Base-by-base conservation (phyloP, 2,888 invertebrate genomes). In the Drosophila mercatorum region DNA sequence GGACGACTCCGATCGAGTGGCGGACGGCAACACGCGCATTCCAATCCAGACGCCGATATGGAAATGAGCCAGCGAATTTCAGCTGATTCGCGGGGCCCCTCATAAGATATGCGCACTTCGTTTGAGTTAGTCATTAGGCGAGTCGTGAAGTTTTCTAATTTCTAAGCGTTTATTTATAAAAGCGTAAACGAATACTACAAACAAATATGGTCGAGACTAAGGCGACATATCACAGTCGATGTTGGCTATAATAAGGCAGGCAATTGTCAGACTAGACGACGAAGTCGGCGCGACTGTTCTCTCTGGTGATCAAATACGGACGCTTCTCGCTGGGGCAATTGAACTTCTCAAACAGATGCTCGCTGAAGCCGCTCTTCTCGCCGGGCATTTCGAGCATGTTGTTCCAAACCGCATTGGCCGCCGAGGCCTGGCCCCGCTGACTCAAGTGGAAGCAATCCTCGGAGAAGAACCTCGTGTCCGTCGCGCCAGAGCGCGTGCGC, bases 371-470 rank as follows among this genome's bases (percentile, higher is more conserved):
- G 4, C 92, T 88, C 88, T 95, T 95, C 43, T 92, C 81, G 2
- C 93, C 94, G 1, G 93, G 92, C 14, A 94, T 93, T 88, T 95
- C 93, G 66, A 95, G 76, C 91, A 95, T 92, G 78, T 94, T 95
- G 81, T 95, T 95, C 95, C 95, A 95, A 3, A 95, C 80, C 12
- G 93, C 93, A 83, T 94, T 94, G 22, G 94, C 93, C 75, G 93
- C 95, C 83, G 75, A 46, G 60, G 95, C 94, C 72, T 95, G 94
- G 17, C 93, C 93, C 78, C 94, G 94, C 85, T 95, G 95, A 75
- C 94, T 95, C 7, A 95, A 91, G 86, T 95, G 95, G 78, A 95
- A 95, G 87, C 95, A 95, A 86, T 95, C 95, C 43, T 91, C 90
- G 0, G 95, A 94, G 55, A 95, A 89, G 87, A 93, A 94, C 0